Base-by-base conservation (phyloP, 2,113 vertebrate genomes). In the Onychostruthus taczanowskii region DNA sequence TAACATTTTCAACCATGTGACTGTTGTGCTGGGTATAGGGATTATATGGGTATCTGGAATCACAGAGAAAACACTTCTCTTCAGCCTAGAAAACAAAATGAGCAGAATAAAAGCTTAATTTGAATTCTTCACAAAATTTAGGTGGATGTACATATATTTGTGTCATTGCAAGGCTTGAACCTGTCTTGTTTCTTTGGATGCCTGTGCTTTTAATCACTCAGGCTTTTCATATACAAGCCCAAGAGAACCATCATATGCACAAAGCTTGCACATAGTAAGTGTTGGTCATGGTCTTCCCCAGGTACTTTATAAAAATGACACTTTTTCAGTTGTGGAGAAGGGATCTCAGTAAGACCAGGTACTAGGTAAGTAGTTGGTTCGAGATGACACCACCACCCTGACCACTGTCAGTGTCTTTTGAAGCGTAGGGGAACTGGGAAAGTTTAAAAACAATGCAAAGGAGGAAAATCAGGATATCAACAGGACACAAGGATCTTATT, bases 11-110 rank as follows among this genome's bases (percentile, higher is more conserved):
- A 21, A 98, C 95, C 49, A 63, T 96, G 79, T 99, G 99, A 90
- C 98, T 99, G 86, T 98, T 95, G 14, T 94, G 94, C 55, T 98
- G 98, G n/a, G 64, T 93, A 16, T 98, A 80, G 11, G 47, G 96
- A 88, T 98, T 95, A 92, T 98, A 98, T 0, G 98, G 98, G 70
- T 97, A 97, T 68, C 97, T 97, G 43, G 99, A 99, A 97, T 99
- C 99, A 94, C 99, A 99, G 9, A 91, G 95, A 86, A 99, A 99
- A 91, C 98, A 99, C 87, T 99, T 99, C 85, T 98, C 97, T 49
- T 98, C 97, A 78, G 94, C 98, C 99, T 99, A 93, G 72, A 96
- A 96, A 96, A 94, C 19, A 94, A 52, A 90, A 89, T 0, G 5
- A 74, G 85, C 21, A 76, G 81, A 67, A 95, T 61, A 87, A 63